A percentile compares a stretch with the other conserved stretches of the same genome.
These are phyloP conservation scores for Aphaenogaster ashmeadi DNA, from an alignment of 1,140 invertebrate species.

Conservation along the genomic window DNA sequence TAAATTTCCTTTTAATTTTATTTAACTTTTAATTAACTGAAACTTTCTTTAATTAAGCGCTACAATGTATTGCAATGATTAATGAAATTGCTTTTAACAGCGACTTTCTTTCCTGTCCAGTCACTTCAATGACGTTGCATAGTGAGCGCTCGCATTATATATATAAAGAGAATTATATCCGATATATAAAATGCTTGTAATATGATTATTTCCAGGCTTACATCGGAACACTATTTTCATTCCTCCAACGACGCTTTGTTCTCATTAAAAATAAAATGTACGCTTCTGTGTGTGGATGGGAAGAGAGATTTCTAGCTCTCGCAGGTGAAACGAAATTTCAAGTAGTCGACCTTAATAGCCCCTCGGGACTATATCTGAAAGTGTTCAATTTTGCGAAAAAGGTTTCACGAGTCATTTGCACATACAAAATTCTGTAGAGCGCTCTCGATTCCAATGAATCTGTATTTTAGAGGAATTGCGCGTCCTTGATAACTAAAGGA, in stretches of 20 bases:
- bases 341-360: slow-evolving; percentile 48
- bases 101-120: background rate
- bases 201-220: background rate
- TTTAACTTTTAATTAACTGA: background rate
- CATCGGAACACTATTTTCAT: background rate
- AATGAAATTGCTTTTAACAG: slow-evolving; percentile 20
- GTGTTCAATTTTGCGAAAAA: slow-evolving; percentile 22
- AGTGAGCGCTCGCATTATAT: slow-evolving; percentile 1
- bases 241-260: background rate
- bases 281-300: too few relatives aligned
- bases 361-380: background rate
- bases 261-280: slow-evolving; percentile 31
- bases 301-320: slow-evolving; percentile 6
- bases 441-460: background rate
- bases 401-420: slow-evolving; percentile 18
- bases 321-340: slow-evolving; percentile 33
- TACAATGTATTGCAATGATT: background rate
- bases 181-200: slow-evolving; percentile 13
- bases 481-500: background rate
- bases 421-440: background rate
- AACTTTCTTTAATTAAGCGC: slow-evolving; percentile 23
- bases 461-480: background rate
- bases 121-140: slow-evolving; percentile 16
- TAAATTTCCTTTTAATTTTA: slow-evolving; percentile 23
- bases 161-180: slow-evolving; percentile 36